Conservation (phyloP, 2,113 vertebrate species). For the Pseudonaja textilis region DNA sequence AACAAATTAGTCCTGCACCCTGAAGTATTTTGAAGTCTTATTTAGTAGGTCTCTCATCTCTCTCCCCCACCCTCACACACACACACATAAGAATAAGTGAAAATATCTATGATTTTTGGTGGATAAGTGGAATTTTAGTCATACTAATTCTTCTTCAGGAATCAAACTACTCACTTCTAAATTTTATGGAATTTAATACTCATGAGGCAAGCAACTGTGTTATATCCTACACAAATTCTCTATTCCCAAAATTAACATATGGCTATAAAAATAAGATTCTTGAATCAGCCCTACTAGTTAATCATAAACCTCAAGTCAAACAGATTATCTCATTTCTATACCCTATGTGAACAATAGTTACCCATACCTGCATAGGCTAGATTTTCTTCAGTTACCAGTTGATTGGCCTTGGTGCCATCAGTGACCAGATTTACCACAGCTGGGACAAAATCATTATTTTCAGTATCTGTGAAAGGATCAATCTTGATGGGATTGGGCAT, state of each 20-base stretch:
- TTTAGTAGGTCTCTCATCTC: not conserved
- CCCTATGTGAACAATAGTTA: not conserved
- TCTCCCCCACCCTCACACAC: not conserved
- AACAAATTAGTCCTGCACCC: not conserved
- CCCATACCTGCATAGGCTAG: slow-evolving; percentile 69
- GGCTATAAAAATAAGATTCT: not conserved
- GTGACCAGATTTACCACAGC: slow-evolving; percentile 68
- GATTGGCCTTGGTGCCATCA: slow-evolving; percentile 38
- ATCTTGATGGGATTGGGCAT: slow-evolving; percentile 59
- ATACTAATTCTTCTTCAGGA: not conserved
- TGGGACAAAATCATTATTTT: slow-evolving; percentile 68
- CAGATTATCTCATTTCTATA: not conserved
- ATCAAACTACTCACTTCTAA: not conserved
- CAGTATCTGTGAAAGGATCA: slow-evolving; percentile 58
- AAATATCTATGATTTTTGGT: not conserved
- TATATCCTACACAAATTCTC: not conserved
- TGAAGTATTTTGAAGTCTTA: not conserved
- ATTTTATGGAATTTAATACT: not conserved
- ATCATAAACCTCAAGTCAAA: not conserved
- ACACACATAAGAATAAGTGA: not conserved
- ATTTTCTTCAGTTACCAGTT: slow-evolving; percentile 62
- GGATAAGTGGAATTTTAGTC: not conserved
- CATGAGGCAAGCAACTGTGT: not conserved
- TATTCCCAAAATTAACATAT: not conserved
- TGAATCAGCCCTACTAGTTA: not conserved